phyloP scores from a whole-genome alignment of 2,797 vertebrate species.

The Bradypodion pumilum region DNA sequence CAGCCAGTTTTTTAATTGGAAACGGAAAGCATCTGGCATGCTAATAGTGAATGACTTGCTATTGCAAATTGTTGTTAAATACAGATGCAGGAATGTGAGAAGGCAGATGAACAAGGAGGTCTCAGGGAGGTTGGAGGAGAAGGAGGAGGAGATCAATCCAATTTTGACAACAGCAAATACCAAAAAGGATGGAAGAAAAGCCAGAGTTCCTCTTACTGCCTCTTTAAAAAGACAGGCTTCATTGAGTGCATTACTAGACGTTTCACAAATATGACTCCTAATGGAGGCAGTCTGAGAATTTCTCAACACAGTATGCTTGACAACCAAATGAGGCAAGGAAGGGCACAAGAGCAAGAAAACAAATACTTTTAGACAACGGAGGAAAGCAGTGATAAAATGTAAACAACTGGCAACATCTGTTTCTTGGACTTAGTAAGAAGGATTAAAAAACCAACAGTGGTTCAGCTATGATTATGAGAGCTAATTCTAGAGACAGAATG shows the following conservation, averaged over 20 bases:
- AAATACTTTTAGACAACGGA: neutral
- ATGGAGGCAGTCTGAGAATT: neutral
- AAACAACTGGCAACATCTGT: neutral
- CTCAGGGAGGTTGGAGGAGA: neutral
- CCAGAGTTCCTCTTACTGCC: neutral
- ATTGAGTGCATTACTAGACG: neutral
- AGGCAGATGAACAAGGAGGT: conserved; percentile 31
- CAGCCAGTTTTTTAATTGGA: conserved; percentile 67
- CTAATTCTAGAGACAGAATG: neutral
- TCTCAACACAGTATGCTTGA: neutral
- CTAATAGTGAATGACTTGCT: conserved; percentile 54
- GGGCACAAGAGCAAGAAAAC: neutral
- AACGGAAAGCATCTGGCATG: conserved; percentile 65
- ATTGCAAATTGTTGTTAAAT: conserved; percentile 65
- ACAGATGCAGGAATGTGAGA: conserved; percentile 64
- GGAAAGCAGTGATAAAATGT: neutral
- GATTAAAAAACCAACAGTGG: neutral
- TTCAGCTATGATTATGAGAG: neutral
- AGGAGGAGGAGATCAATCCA: neutral
- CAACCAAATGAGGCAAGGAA: neutral
- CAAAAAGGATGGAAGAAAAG: conserved; percentile 12
- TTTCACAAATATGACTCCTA: neutral
- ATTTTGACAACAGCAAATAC: conserved; percentile 19
- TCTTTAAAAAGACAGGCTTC: conserved; percentile 12
- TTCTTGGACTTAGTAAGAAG: neutral